A percentile compares a stretch with the other conserved stretches of the same genome.
These are phyloP conservation scores for Balaeniceps rex DNA, from an alignment of 2,113 vertebrate genomes.

Conservation along the genomic window DNA sequence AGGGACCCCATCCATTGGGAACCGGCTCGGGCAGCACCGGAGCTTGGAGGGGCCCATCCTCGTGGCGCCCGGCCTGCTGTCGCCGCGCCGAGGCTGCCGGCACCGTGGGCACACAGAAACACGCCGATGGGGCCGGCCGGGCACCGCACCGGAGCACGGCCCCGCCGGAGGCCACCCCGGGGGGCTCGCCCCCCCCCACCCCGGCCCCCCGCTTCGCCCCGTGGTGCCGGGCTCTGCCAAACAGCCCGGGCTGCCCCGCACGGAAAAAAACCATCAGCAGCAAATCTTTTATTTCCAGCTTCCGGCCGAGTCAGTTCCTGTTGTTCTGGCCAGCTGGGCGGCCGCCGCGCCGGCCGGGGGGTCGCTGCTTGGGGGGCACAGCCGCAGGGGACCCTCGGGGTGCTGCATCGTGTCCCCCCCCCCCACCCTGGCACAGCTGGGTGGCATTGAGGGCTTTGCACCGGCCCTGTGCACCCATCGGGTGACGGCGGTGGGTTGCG, in stretches of 20 bases:
- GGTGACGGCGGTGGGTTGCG: background rate
- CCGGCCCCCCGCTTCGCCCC: background rate
- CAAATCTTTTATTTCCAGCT: constrained; percentile 67
- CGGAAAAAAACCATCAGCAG: constrained; percentile 38
- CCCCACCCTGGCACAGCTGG: background rate
- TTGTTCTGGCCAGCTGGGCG: constrained; percentile 64
- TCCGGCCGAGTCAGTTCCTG: constrained; percentile 71
- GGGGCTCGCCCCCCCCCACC: background rate
- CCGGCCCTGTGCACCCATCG: accelerated
- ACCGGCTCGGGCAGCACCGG: constrained; percentile 31
- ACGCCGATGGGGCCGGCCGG: background rate
- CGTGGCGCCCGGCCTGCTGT: background rate
- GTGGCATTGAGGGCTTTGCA: background rate
- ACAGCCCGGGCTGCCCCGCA: background rate
- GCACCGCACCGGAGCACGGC: background rate
- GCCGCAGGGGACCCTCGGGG: background rate
- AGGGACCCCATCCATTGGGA: background rate
- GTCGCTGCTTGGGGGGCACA: background rate
- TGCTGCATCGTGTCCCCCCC: no score
- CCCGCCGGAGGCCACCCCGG: background rate
- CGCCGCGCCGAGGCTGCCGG: background rate
- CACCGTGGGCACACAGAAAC: background rate
- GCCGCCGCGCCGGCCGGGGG: background rate
- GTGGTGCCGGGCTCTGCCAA: background rate
- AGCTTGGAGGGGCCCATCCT: constrained; percentile 63